A percentile compares a stretch with the other conserved stretches of the same genome.
phyloP scores from a whole-genome alignment of 2,888 invertebrate species.

The Scaptomyza tumidula region DNA sequence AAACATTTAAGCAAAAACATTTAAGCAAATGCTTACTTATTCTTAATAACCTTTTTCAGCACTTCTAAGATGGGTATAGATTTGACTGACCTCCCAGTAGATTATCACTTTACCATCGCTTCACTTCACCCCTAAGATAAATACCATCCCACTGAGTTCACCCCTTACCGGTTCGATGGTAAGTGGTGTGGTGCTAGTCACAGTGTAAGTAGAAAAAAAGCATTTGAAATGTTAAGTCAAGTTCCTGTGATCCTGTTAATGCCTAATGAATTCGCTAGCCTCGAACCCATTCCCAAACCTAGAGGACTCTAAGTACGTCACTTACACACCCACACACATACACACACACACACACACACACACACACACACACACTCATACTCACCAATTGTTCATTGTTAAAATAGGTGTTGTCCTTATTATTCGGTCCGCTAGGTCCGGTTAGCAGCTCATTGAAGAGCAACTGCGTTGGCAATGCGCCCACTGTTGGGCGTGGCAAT shows the following conservation, averaged over 20 bases:
- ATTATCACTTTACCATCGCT: no score
- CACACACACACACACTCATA: constrained; percentile 1
- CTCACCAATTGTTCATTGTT: constrained; percentile 61
- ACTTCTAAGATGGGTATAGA: not conserved
- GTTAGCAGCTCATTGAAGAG: constrained; percentile 65
- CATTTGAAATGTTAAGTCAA: not conserved
- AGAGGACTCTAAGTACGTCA: not conserved
- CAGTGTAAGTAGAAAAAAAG: no score
- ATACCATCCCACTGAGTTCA: not conserved
- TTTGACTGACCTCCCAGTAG: no score
- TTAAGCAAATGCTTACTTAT: no score
- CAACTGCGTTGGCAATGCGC: constrained; percentile 51
- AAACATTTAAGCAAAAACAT: not conserved
- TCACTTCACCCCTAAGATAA: not conserved
- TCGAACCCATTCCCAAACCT: not conserved
- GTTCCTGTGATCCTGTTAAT: not conserved
- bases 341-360: no score
- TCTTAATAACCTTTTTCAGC: no score
- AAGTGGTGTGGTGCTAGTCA: no score
- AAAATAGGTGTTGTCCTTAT: constrained; percentile 61
- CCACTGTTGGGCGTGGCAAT: constrained; percentile 48
- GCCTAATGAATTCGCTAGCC: not conserved
- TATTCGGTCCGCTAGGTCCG: constrained; percentile 23
- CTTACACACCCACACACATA: no score
- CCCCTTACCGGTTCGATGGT: not conserved